Evolutionary conservation across 1,140 invertebrate species (phyloP), one percentile per base, ranked within the genome.

Genomic region (Maniola jurtina): DNA sequence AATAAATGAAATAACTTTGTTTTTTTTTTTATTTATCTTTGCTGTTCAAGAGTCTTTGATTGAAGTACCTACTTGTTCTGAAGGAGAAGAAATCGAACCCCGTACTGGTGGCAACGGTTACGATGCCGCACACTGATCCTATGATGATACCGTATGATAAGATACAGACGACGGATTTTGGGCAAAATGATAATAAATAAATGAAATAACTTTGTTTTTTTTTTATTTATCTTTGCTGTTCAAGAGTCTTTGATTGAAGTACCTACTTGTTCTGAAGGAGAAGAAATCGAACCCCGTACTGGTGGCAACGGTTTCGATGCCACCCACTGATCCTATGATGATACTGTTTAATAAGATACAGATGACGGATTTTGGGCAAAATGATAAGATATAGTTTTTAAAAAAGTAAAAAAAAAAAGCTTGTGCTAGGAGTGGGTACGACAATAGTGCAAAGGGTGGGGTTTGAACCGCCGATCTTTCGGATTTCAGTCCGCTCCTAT

Each of bases 241-340:
- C n/a, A n/a, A n/a, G 84, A 89, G 52, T 80, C 92, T 5, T 78
- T 89, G 6, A 92, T 97, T 7, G 94, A 95, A 81, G 94, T 97
- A n/a, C n/a, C n/a, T n/a, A n/a, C 92, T 95, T 75, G 86, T 94
- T 25, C 72, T 94, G 4, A 93, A 93, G 71, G 88, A 93, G 35
- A 93, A 92, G 15, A 91, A 93, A 62, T 79, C 89, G 36, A 90
- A 93, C 61, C 96, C 96, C 7, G 86, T 96, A 35, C 92, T 97
- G 25, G 95, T 96, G 4, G 96, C 96, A 0, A 93, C 95, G 0
- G 95, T 97, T 61, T 94, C 94, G 71, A 97, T 97, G 95, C 96
- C 96, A 7, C 92, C 95, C 50, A 93, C 93, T 3, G 93, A 94
- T 57, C 90, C 90, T 5, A 78, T 92, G 71, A 86, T 91, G 86